A percentile compares a stretch with the other conserved stretches of the same genome.
Conservation (phyloP, 2,113 vertebrate genomes). For the Orcinus orca region DNA sequence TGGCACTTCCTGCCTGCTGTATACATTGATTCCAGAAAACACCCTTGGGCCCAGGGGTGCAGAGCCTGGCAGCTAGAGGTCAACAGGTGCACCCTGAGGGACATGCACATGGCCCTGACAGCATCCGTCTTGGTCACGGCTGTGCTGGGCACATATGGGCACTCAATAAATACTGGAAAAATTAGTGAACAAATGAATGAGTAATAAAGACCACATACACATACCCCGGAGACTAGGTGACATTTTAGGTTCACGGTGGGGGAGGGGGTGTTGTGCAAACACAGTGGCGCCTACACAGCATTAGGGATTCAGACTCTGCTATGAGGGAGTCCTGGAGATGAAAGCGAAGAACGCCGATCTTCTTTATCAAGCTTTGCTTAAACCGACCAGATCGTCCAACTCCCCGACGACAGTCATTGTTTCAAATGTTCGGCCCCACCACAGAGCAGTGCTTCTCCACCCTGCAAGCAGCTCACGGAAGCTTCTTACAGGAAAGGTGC, state of each 20-base stretch:
- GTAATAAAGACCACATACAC: not conserved
- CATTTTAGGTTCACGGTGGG: not conserved
- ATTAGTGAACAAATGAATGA: not conserved
- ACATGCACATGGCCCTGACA: fast-evolving
- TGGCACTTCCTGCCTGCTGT: not conserved
- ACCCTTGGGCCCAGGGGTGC: not conserved
- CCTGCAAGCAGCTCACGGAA: not conserved
- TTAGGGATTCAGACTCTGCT: not conserved
- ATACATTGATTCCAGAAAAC: not conserved
- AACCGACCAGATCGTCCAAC: not conserved
- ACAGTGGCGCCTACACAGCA: not conserved
- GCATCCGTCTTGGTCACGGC: too few species aligned
- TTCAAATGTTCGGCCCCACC: not conserved
- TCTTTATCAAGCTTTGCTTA: not conserved
- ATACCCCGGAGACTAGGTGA: not conserved
- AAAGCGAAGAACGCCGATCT: not conserved
- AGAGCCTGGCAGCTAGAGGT: not conserved
- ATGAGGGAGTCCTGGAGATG: not conserved
- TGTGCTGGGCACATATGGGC: too few species aligned
- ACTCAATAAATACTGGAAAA: not conserved
- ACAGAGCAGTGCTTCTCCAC: not conserved
- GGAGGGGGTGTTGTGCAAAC: not conserved
- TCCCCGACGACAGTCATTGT: fast-evolving
- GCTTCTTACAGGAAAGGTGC: not conserved
- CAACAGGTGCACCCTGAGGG: not conserved